A percentile compares a stretch with the other conserved stretches of the same genome.
phyloP scores from a whole-genome alignment of 2,113 vertebrate species.

The Macaca nemestrina region DNA sequence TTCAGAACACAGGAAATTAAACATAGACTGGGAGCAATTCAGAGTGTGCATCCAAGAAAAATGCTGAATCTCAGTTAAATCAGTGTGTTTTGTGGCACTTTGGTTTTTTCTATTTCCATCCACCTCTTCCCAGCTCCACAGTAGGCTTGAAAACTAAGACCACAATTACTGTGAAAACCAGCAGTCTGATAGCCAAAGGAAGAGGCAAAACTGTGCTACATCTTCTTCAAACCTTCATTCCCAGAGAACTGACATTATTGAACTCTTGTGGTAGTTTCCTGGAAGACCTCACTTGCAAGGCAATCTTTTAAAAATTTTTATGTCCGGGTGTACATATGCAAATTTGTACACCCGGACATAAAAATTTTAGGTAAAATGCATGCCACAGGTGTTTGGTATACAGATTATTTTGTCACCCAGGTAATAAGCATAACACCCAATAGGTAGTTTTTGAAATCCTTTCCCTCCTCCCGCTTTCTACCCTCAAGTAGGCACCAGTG shows the following conservation, averaged over 20 bases:
- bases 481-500: too few relatives aligned
- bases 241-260: not conserved
- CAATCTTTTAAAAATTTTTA: too few relatives aligned
- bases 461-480: too few relatives aligned
- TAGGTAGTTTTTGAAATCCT: too few relatives aligned
- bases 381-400: too few relatives aligned
- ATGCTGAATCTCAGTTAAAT: not conserved
- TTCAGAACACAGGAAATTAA: not conserved
- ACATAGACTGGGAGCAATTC: not conserved
- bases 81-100: not conserved
- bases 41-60: not conserved
- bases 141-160: not conserved
- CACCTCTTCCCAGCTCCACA: not conserved
- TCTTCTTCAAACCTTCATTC: not conserved
- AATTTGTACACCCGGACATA: too few relatives aligned
- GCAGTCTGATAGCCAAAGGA: not conserved
- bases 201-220: accelerated
- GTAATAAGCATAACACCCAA: too few relatives aligned
- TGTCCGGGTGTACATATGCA: too few relatives aligned
- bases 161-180: not conserved
- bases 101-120: not conserved
- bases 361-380: too few relatives aligned
- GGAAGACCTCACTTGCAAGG: not conserved
- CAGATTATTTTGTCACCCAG: too few relatives aligned
- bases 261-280: not conserved